These are phyloP conservation scores for Acromyrmex echinatior DNA, from an alignment of 1,140 invertebrate genomes.

Conservation along the genomic window DNA sequence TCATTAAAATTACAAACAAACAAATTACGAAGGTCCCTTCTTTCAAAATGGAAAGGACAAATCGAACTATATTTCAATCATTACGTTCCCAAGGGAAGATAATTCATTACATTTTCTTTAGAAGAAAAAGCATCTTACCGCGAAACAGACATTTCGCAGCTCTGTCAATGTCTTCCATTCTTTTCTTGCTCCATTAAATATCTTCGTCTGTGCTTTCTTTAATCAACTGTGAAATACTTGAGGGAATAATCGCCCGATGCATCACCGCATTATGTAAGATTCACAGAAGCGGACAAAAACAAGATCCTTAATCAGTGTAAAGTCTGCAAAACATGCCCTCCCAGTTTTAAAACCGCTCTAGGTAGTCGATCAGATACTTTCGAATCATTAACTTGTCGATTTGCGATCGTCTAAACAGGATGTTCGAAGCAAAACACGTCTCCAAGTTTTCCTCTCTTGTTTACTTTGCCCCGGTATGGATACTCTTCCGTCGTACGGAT, in stretches of 20 bases:
- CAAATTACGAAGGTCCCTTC: background rate
- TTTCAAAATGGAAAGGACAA: background rate
- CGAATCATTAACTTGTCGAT: conserved; percentile 72
- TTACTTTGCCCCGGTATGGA: conserved; percentile 73
- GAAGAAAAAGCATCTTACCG: background rate
- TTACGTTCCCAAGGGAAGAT: background rate
- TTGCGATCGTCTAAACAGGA: conserved; percentile 50
- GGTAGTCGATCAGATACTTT: conserved; percentile 57
- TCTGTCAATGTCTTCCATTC: background rate
- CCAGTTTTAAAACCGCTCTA: conserved; percentile 20
- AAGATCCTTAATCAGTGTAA: conserved; percentile 51
- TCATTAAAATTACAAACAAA: too few species aligned
- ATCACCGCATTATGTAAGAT: conserved; percentile 35
- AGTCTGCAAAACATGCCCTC: conserved; percentile 19
- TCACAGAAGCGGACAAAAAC: conserved; percentile 57
- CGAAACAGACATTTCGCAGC: background rate
- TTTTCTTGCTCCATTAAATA: conserved; percentile 1
- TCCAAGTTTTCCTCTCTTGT: conserved; percentile 73
- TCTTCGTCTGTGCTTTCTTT: conserved; percentile 5
- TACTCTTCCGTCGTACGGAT: conserved; percentile 43
- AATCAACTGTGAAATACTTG: conserved; percentile 47
- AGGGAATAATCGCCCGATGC: background rate
- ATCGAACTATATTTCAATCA: background rate
- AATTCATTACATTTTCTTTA: background rate
- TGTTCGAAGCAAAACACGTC: background rate